A percentile compares a stretch with the other conserved stretches of the same genome.
Evolutionary conservation across 1,140 invertebrate genomes (phyloP).

Genomic region (Vollenhovia emeryi): DNA sequence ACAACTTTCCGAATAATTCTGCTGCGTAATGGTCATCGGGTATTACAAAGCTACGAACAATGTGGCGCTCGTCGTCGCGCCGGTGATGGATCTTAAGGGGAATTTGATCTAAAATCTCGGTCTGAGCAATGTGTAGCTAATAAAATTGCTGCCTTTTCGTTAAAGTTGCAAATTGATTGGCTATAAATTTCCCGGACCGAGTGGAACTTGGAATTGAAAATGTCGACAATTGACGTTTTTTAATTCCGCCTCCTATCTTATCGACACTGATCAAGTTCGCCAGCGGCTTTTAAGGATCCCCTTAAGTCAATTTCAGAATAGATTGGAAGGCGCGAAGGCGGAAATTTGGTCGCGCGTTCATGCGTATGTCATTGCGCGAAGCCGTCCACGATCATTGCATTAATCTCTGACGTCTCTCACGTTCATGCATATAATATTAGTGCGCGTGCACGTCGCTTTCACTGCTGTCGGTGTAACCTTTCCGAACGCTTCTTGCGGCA

Average conservation of each 20-base stretch:
- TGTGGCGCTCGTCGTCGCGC: neutral
- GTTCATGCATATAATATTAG: slow-evolving; percentile 64
- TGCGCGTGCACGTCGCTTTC: slow-evolving; percentile 70
- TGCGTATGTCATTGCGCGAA: neutral
- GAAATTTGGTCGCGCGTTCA: neutral
- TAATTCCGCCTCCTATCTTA: no score
- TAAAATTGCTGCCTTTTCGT: no score
- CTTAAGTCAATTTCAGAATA: neutral
- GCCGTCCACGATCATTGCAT: slow-evolving; percentile 21
- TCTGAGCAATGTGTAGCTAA: no score
- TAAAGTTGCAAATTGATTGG: no score
- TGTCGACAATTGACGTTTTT: no score
- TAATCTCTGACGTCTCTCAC: slow-evolving; percentile 34
- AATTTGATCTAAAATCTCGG: no score
- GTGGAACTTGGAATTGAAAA: no score
- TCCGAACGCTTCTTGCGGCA: slow-evolving; percentile 28
- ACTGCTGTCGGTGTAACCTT: slow-evolving; percentile 67
- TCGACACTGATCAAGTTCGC: no score
- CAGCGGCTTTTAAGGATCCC: no score
- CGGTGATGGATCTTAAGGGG: no score
- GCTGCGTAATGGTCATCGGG: neutral
- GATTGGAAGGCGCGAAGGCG: neutral
- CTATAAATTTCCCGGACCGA: no score
- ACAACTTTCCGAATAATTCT: neutral
- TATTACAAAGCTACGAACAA: neutral